Evolutionary conservation across 2,888 invertebrate species (phyloP).

Genomic region (Lepidochrysops patricia): DNA sequence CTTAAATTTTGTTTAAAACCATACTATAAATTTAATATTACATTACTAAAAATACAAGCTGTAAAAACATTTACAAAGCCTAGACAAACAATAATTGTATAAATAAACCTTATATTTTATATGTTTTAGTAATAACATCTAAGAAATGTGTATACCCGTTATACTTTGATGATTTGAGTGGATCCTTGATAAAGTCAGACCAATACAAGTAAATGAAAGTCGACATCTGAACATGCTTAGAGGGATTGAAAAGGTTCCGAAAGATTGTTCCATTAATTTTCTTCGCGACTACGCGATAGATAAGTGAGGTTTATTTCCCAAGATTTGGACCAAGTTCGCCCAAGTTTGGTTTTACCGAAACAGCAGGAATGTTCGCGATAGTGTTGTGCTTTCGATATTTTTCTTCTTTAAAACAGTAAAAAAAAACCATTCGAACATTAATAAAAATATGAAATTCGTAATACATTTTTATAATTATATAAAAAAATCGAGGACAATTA

Average conservation of each 20-base stretch:
- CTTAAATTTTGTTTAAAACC: too few species aligned
- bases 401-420: not conserved
- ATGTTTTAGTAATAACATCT: too few species aligned
- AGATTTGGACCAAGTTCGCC: conserved; percentile 47
- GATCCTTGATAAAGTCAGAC: conserved; percentile 19
- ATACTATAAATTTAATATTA: too few species aligned
- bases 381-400: conserved; percentile 16
- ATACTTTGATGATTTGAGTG: not conserved
- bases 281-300: conserved; percentile 51
- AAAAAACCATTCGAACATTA: too few species aligned
- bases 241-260: conserved; percentile 50
- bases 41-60: too few species aligned
- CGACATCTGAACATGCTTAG: conserved; percentile 42
- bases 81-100: too few species aligned
- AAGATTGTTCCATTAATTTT: conserved; percentile 58
- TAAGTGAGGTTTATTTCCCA: conserved; percentile 60
- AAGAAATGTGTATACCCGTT: not conserved
- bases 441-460: too few species aligned
- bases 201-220: conserved; percentile 51
- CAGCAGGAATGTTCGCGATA: conserved; percentile 22
- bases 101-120: too few species aligned
- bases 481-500: too few species aligned
- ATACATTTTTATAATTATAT: too few species aligned
- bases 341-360: conserved; percentile 40
- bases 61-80: too few species aligned